These are phyloP conservation scores for Eurystomus glaucurus DNA, from an alignment of 2,797 vertebrate genomes.

Conservation along the genomic window DNA sequence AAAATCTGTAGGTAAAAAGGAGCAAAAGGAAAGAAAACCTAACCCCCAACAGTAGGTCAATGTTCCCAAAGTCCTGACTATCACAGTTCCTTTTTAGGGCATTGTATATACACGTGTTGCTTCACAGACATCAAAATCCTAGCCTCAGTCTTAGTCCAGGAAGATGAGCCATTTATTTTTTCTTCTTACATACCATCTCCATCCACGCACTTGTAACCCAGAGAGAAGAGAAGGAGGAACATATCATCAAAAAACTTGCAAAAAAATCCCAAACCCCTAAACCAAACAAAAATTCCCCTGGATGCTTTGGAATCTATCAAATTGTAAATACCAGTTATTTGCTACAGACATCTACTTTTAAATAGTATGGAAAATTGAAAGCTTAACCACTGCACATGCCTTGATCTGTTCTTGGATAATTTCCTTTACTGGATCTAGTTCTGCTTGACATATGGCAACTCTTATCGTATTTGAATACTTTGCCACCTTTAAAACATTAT, in stretches of 20 bases:
- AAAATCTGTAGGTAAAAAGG: no score
- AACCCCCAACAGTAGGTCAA: no score
- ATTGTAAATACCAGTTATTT: neutral
- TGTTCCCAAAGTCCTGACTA: neutral
- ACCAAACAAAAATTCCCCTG: neutral
- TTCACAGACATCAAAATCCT: neutral
- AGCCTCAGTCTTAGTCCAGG: neutral
- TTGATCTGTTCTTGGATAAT: neutral
- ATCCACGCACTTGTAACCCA: neutral
- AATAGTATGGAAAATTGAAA: neutral
- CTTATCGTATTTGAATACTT: neutral
- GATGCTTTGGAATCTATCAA: neutral
- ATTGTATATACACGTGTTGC: neutral
- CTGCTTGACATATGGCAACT: neutral
- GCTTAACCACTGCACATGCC: neutral
- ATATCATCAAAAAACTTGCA: neutral
- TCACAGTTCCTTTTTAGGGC: neutral
- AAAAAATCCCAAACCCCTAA: fast-evolving
- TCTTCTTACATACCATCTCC: neutral
- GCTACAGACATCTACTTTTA: neutral
- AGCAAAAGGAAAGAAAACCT: no score
- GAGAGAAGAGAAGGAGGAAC: neutral
- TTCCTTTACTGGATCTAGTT: neutral
- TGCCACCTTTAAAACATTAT: neutral
- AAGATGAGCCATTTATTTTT: neutral